phyloP scores from a whole-genome alignment of 30 jellyfish, hydroid and myxozoan genomes.

The Pseudorhiza aurosa region DNA sequence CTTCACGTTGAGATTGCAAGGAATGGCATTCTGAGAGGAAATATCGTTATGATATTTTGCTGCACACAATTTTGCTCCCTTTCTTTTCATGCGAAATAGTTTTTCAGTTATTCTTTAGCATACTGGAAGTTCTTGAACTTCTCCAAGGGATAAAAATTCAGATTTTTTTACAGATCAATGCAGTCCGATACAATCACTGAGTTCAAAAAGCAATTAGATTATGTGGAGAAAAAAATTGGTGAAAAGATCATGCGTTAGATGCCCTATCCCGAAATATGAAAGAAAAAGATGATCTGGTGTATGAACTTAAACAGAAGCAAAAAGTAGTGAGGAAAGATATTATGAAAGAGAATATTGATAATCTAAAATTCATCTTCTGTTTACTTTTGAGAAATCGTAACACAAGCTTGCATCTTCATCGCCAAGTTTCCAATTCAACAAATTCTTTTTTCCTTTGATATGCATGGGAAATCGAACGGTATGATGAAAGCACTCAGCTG shows the following conservation, averaged over 20 bases:
- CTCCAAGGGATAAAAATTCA: too few species aligned
- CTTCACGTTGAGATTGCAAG: too few species aligned
- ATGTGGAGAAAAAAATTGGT: background rate
- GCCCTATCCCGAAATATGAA: background rate
- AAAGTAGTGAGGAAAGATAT: conserved; percentile 15
- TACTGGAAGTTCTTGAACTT: too few species aligned
- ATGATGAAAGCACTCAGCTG: conserved; percentile 16
- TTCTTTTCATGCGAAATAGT: too few species aligned
- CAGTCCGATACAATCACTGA: conserved; percentile 27
- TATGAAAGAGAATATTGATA: background rate
- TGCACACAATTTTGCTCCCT: too few species aligned
- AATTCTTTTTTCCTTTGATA: background rate
- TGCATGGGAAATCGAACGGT: conserved; percentile 27
- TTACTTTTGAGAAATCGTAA: too few species aligned
- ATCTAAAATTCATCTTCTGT: background rate
- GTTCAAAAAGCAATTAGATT: conserved; percentile 16
- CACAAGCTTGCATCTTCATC: too few species aligned
- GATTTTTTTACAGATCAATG: background rate
- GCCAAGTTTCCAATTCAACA: too few species aligned
- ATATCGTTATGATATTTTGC: too few species aligned
- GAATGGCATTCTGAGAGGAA: too few species aligned
- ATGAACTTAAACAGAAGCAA: conserved; percentile 20
- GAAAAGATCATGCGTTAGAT: conserved; percentile 7
- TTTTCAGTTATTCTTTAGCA: too few species aligned
- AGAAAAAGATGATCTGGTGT: background rate